Conservation (phyloP, 2,113 vertebrate species). For the Procapra przewalskii region DNA sequence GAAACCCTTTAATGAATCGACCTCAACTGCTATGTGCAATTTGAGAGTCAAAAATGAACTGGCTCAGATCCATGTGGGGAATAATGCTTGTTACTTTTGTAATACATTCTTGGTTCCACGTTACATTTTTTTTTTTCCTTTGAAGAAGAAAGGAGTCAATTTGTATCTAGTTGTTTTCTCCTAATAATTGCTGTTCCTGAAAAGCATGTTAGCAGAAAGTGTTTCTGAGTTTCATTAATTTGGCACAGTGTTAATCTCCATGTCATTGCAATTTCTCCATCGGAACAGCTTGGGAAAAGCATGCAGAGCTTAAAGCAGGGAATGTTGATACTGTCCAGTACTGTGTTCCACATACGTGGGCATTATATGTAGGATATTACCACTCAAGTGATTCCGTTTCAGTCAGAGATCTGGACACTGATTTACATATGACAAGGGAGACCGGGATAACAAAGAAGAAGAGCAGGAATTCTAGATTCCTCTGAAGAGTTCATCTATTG, state of each 20-base stretch:
- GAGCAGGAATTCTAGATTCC: constrained; percentile 38
- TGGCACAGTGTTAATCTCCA: background rate
- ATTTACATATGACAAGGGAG: constrained; percentile 14
- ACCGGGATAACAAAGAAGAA: constrained; percentile 9
- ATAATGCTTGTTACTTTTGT: background rate
- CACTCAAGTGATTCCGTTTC: background rate
- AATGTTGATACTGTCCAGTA: background rate
- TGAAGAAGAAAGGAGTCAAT: background rate
- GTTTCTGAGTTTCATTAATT: background rate
- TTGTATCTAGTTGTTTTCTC: background rate
- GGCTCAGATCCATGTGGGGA: background rate
- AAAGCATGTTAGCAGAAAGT: background rate
- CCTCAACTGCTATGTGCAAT: background rate
- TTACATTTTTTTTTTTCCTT: background rate
- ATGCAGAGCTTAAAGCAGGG: background rate
- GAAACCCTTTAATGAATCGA: background rate
- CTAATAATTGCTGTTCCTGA: background rate
- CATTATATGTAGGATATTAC: background rate
- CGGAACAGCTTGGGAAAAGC: background rate
- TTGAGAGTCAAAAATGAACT: background rate
- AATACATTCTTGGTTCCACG: background rate
- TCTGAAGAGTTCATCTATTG: constrained; percentile 63
- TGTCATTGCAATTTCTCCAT: background rate
- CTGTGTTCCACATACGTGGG: background rate
- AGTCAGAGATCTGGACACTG: background rate